Percentiles rank a stretch among this genome's conserved stretches.
Conservation (phyloP, 2,797 vertebrate species). For the Platyrinchus mystaceus region DNA sequence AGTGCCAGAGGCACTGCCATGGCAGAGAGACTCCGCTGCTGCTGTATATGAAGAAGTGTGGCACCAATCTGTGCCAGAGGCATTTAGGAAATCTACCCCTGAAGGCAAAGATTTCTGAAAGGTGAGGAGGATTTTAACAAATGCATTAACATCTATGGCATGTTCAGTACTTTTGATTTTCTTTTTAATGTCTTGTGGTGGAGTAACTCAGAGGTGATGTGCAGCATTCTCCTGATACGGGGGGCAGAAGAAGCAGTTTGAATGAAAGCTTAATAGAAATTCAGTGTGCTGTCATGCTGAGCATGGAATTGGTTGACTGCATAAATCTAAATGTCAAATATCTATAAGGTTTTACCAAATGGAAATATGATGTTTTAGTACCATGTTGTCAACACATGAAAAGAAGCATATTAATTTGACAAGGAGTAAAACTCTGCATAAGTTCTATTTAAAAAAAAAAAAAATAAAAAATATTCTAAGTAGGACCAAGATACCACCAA, state of each 20-base stretch:
- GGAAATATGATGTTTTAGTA: conserved; percentile 4
- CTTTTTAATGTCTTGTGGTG: neutral
- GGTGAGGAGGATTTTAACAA: neutral
- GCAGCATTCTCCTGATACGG: neutral
- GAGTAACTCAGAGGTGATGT: neutral
- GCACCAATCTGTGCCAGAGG: neutral
- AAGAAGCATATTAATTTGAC: neutral
- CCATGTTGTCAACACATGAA: neutral
- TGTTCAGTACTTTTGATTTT: neutral
- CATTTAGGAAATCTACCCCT: neutral
- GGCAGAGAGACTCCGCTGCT: neutral
- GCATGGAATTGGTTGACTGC: neutral
- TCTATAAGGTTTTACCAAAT: neutral
- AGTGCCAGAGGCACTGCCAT: neutral
- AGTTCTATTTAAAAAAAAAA: neutral
- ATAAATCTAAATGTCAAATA: conserved; percentile 43
- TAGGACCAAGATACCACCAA: neutral
- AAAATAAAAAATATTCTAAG: neutral
- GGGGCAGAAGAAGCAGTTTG: neutral
- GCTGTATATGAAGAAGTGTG: neutral
- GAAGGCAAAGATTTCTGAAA: neutral
- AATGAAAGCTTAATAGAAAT: conserved; percentile 27
- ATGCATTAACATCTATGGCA: neutral
- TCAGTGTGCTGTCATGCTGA: neutral
- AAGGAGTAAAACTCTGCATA: neutral